Base-by-base conservation (phyloP, 1,140 invertebrate species). In the Neelides sp. region DNA sequence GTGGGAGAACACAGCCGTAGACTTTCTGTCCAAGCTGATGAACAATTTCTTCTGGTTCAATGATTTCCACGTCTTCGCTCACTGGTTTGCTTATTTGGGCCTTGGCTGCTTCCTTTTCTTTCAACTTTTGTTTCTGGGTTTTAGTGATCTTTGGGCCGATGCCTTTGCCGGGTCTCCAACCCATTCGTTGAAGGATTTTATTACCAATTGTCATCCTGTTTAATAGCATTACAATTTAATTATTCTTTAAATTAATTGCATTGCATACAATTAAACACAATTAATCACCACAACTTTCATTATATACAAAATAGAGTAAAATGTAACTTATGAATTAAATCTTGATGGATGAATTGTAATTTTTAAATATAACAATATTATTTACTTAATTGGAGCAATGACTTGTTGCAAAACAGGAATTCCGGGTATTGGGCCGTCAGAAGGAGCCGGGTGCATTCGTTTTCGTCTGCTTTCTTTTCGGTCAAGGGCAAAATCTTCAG, bases 131-230 rank as follows among this genome's bases (percentile, higher is more conserved):
- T 40, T 32, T 32, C 34, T 22, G 22, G 50, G 50, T 7, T 36
- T 22, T 23, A 8, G 26, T 12, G 10, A 37, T 3, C 20, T 27
- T 37, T 2, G 83, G 82, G 1, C 90, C 91, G n/a, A 93, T 73
- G 2, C 90, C 91, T 68, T 93, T 85, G 0, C 90, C 90, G 26
- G 82, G 82, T 64, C 80, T 80, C 85, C 93, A 93, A 26, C 83
- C 88, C 79, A 91, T 91, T 59, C 78, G 80, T 51, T 79, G 81
- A 0, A 96, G 68, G 61, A 98, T 74, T 49, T 75, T 74, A 37
- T 93, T 78, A 10, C 93, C 93, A 41, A 94, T 78, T 1, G 92
- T 91, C 62, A 91, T 79, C 42, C 80, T 85, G 56, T 59, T 57
- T 15, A 58, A 59, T 52, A 52, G 57, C 55, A 57, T 47, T 8